Conservation (phyloP, 1,140 invertebrate genomes). For the Lepidostoma basale region DNA sequence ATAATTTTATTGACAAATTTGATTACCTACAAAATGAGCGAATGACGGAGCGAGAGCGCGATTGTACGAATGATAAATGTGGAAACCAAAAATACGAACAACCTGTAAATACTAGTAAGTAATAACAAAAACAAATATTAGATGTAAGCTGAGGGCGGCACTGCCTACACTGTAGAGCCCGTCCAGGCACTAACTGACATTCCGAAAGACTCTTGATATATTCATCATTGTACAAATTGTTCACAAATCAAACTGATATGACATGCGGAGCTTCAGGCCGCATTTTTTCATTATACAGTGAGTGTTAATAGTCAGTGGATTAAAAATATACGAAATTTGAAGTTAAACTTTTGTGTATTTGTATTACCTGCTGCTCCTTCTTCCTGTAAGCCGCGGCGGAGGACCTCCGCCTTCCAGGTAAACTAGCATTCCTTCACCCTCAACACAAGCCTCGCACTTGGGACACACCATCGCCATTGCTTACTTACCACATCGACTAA, state of each 20-base stretch:
- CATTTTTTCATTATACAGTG: conserved; percentile 44
- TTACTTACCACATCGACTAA: too few species aligned
- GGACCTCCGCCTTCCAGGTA: conserved; percentile 2
- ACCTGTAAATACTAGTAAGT: conserved; percentile 45
- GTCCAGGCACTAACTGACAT: conserved; percentile 19
- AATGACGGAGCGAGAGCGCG: conserved; percentile 25
- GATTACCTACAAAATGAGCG: conserved; percentile 14
- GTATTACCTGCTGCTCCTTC: conserved; percentile 19
- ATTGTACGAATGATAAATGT: conserved; percentile 33
- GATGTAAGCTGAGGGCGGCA: conserved; percentile 18
- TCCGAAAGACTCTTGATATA: conserved; percentile 20
- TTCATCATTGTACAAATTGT: conserved; percentile 43
- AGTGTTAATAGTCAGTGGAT: conserved; percentile 47
- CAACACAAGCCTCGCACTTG: too few species aligned
- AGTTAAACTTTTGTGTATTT: conserved; percentile 43
- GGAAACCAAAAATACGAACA: conserved; percentile 45
- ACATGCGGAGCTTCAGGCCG: conserved; percentile 26
- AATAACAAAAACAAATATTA: conserved; percentile 35
- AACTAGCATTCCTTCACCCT: too few species aligned
- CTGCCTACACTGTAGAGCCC: conserved; percentile 6
- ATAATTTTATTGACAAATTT: conserved; percentile 40
- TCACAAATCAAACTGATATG: conserved; percentile 34
- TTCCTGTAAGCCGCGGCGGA: conserved; percentile 1
- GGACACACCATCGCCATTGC: too few species aligned
- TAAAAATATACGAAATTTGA: conserved; percentile 46